Conservation (phyloP, 2,113 vertebrate species). For the Gorsachius goisagi region DNA sequence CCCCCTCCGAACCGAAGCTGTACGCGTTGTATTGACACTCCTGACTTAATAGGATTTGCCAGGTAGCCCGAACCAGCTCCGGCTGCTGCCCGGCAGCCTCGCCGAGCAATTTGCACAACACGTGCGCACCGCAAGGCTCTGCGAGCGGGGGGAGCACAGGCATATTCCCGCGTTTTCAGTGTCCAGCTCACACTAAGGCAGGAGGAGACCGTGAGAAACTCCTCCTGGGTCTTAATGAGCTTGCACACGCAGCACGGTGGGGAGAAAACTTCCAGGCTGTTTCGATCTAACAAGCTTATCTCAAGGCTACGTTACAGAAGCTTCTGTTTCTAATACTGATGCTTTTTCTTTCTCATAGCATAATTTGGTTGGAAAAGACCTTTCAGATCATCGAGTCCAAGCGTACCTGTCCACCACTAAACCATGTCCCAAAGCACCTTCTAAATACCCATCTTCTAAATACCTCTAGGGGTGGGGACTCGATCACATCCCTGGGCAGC, state of each 20-base stretch:
- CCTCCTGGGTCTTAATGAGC: neutral
- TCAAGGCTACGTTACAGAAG: neutral
- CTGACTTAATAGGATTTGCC: slow-evolving; percentile 48
- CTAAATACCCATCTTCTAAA: no score
- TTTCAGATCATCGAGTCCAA: no score
- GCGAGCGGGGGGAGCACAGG: neutral
- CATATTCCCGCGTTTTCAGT: neutral
- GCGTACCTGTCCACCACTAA: no score
- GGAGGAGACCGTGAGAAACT: neutral
- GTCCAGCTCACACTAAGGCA: neutral
- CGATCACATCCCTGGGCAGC: no score
- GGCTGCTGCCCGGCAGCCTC: neutral
- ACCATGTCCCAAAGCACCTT: no score
- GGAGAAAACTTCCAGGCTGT: neutral
- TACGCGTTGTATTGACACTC: neutral
- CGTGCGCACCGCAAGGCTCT: neutral
- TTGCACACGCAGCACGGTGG: rapidly evolving
- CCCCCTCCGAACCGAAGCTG: neutral
- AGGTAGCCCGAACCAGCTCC: neutral
- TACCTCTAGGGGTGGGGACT: no score
- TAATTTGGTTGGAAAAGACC: no score
- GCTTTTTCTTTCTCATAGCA: neutral
- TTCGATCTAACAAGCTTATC: neutral
- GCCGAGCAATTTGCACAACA: neutral
- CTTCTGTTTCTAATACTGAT: neutral